These are phyloP conservation scores for Mnemiopsis leidyi DNA, from an alignment of 37 sponge, comb jelly and placozoan species.

Conservation along the genomic window DNA sequence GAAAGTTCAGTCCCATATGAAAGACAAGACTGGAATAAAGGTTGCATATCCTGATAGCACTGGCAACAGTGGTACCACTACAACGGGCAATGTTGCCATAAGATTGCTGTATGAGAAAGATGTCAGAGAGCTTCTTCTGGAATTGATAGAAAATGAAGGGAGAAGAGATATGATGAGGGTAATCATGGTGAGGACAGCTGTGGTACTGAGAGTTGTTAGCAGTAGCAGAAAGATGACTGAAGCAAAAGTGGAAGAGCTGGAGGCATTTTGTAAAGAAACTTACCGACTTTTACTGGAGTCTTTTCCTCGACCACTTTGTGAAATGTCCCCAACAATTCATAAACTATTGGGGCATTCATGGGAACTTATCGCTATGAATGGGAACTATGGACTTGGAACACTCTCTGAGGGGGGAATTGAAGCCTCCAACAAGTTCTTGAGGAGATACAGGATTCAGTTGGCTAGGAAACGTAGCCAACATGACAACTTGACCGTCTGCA, in stretches of 20 bases:
- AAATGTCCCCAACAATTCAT: neutral
- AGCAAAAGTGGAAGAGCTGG: neutral
- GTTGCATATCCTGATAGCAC: neutral
- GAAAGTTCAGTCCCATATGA: neutral
- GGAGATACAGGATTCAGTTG: neutral
- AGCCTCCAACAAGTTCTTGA: neutral
- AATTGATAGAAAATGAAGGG: neutral
- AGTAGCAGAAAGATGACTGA: neutral
- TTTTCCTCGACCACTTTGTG: neutral
- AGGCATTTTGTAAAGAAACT: neutral
- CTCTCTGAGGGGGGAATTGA: neutral
- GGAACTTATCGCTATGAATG: neutral
- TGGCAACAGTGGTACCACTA: neutral
- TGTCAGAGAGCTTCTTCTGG: neutral
- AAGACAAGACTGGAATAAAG: neutral
- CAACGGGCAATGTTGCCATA: neutral
- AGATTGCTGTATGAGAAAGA: neutral
- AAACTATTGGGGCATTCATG: neutral
- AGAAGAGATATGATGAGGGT: neutral
- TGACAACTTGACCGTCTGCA: neutral
- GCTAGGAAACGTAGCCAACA: neutral
- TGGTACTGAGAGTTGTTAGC: neutral
- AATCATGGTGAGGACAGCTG: neutral
- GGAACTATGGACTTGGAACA: neutral
- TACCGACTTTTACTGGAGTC: neutral